Evolutionary conservation across 2,797 vertebrate species (phyloP), one percentile per base, ranked within the genome.

Genomic region (Epinephelus coioides): DNA sequence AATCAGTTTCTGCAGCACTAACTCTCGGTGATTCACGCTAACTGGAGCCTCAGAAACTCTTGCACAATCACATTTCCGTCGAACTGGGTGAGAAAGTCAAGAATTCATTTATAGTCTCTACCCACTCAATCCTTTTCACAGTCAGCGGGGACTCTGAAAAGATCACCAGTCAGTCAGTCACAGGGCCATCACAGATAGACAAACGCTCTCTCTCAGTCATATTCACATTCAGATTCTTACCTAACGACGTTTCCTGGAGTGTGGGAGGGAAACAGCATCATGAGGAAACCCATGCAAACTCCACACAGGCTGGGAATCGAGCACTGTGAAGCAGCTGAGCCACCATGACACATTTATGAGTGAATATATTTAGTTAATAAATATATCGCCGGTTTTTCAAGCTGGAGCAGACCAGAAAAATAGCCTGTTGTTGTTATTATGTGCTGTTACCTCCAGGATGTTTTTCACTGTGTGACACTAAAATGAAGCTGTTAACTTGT

Each of bases 71-170:
- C 70, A 82, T 82, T 74, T 85, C 67, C 19, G 11, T 59, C 14
- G 23, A 87, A 64, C 76, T 68, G 79, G 83, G 81, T 77, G 82
- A 87, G 77, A 68, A 81, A 84, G 75, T 77, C 56, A 82, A 81
- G 65, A 82, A 82, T 79, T 86, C 10, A 81, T 88, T 86, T 83
- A 78, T 79, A 86, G 80, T 82, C 60, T 86, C 85, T 55, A 75
- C 77, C 85, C 81, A 89, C 84, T 83, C 83, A 79, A 71, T 88
- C 73, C 60, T 78, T 88, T 89, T 82, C 83, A 81, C 82, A 70
- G 75, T 81, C 86, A 84, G 66, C 27, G 13, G 64, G 68, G 74
- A 80, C 73, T 79, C 46, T 56, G 77, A 73, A 78, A 75, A 76
- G 84, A 88, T 88, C 82, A 84, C 56, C 82, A 88, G 84, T 82